Evolutionary conservation across 2,797 vertebrate genomes (phyloP).

Genomic region (Psittacula echo): DNA sequence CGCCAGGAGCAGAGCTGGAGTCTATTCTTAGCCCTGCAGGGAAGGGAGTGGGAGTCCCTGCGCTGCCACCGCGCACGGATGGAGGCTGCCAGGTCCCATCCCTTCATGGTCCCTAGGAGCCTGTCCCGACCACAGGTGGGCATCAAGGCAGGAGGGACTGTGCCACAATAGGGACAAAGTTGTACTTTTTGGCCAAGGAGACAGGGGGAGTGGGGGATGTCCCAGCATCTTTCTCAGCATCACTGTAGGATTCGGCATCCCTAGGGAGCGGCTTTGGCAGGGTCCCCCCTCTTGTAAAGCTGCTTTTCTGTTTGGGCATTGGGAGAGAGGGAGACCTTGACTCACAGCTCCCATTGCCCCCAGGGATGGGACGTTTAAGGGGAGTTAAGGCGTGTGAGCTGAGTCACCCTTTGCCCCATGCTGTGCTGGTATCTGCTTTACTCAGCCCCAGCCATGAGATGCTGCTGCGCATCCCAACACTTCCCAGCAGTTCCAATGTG

Average conservation of each 20-base stretch:
- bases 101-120: background rate
- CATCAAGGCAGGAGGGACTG: background rate
- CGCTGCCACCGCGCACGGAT: fast-evolving
- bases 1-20: conserved; percentile 28
- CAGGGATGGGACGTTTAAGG: background rate
- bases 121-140: background rate
- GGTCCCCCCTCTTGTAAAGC: background rate
- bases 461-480: background rate
- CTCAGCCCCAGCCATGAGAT: background rate
- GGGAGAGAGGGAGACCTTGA: background rate
- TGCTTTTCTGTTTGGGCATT: background rate
- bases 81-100: background rate
- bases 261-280: background rate
- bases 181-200: background rate
- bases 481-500: background rate
- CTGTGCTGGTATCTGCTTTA: background rate
- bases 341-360: background rate
- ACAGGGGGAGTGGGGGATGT: background rate
- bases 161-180: background rate
- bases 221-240: background rate
- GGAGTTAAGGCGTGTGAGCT: background rate
- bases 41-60: conserved; percentile 50
- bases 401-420: fast-evolving
- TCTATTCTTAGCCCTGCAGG: conserved; percentile 69
- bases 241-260: background rate